phyloP scores from a whole-genome alignment of 2,888 invertebrate genomes.

The Thyatira batis region DNA sequence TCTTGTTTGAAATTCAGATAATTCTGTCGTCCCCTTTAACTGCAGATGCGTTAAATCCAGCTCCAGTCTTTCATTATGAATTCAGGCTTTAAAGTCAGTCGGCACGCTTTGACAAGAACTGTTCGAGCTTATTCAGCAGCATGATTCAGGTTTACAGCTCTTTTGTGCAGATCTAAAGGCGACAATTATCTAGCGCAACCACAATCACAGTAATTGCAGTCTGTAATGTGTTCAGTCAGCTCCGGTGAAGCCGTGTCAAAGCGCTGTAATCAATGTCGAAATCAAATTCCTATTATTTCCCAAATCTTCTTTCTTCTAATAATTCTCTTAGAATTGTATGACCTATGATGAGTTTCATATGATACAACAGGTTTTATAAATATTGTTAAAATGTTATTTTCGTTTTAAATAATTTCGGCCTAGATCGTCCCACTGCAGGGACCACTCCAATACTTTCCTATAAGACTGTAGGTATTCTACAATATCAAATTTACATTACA shows the following conservation, averaged over 20 bases:
- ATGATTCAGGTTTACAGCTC: conserved; percentile 21
- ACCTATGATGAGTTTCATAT: background rate
- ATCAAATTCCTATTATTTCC: background rate
- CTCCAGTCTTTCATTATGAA: conserved; percentile 22
- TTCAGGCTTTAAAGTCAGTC: conserved; percentile 23
- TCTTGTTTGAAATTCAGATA: background rate
- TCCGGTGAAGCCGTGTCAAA: conserved; percentile 6
- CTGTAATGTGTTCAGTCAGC: conserved; percentile 24
- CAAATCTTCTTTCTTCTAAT: no score
- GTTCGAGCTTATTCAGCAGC: conserved; percentile 27
- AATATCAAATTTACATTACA: no score
- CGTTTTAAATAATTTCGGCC: no score
- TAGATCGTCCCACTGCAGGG: no score
- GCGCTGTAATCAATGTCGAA: background rate
- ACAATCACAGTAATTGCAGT: conserved; percentile 35
- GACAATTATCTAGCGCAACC: conserved; percentile 36
- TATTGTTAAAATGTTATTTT: background rate
- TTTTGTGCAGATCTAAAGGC: conserved; percentile 25
- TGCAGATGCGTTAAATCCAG: background rate
- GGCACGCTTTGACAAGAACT: conserved; percentile 7
- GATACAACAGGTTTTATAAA: no score
- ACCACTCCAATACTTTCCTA: no score
- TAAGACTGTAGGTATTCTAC: no score
- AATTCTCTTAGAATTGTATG: background rate
- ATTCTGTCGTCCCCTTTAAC: background rate